phyloP scores from a whole-genome alignment of 1,140 invertebrate genomes.

The Lerema accius region DNA sequence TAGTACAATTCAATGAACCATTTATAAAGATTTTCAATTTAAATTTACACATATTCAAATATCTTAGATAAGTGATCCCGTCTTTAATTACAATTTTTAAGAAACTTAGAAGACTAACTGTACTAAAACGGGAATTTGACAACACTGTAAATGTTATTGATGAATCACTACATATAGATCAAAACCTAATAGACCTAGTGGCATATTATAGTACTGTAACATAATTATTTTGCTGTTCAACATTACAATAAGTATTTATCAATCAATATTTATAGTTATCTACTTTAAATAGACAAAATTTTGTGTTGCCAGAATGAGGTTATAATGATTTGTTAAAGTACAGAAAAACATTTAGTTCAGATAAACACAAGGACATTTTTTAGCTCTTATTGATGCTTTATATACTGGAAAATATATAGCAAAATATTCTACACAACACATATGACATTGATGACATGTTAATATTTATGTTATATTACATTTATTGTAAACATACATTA shows the following conservation, averaged over 20 bases:
- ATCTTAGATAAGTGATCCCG: conserved; percentile 11
- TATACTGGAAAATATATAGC: conserved; percentile 9
- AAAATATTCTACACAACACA: conserved; percentile 24
- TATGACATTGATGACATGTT: conserved; percentile 7
- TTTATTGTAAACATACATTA: conserved; percentile 39
- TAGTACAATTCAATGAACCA: background rate
- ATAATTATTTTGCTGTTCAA: conserved; percentile 6
- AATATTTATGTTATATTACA: conserved; percentile 23
- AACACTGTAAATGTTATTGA: conserved; percentile 8
- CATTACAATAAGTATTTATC: conserved; percentile 10
- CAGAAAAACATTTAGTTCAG: background rate
- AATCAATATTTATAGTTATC: conserved; percentile 2
- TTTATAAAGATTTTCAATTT: conserved; percentile 1
- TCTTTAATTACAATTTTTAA: conserved; percentile 15
- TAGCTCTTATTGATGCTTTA: background rate
- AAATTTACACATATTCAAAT: conserved; percentile 17
- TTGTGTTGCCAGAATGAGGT: conserved; percentile 11
- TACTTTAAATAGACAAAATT: background rate
- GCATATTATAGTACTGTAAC: conserved; percentile 3
- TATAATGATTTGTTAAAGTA: background rate
- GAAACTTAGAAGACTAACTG: background rate
- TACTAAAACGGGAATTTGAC: conserved; percentile 12
- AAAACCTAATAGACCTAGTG: conserved; percentile 17
- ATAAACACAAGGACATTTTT: background rate
- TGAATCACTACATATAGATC: conserved; percentile 8